Evolutionary conservation across 2,797 vertebrate genomes (phyloP), one percentile per base, ranked within the genome.

Genomic region (Eurystomus glaucurus): DNA sequence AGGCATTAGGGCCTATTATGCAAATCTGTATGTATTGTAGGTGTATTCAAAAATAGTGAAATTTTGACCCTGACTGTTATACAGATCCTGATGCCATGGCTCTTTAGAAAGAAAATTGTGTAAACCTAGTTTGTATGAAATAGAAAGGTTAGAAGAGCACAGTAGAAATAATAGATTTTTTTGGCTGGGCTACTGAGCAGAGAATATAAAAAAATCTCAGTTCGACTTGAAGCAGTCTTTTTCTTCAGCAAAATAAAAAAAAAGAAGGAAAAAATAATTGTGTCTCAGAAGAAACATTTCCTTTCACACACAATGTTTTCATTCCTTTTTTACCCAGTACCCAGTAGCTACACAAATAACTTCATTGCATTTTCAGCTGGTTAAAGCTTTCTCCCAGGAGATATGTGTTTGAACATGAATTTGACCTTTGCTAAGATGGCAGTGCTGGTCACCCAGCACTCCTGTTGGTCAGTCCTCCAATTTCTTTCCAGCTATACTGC

Each of bases 1-100:
- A 97, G 95, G 75, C 93, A 95, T 97, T 97, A 97, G 83, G 94
- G 88, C 68, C 94, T 96, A 96, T 96, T 97, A 97, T 98, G 96
- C 79, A 97, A 97, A 97, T 96, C 45, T 89, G 5, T 87, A 9
- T 93, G 81, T 81, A 93, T 91, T 95, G 89, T 96, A 96, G 85
- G 92, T 97, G 71, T 94, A 95, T 92, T 95, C 72, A 94, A 94
- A 96, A 92, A 84, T 37, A 90, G 85, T 72, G 72, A 93, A 89
- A 89, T 93, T 95, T 95, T 97, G 96, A 96, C 94, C 93, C 91
- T 94, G 92, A 74, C 76, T 78, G 52, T 93, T 91, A 60, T 87
- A 58, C 83, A 84, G 92, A 88, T 85, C 57, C 66, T 91, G 66
- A 94, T 94, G 89, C 65, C 39, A 26, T 78, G 4, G 12, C 70